Base-by-base conservation (phyloP, 2,888 invertebrate genomes). In the Thalpophila matura region DNA sequence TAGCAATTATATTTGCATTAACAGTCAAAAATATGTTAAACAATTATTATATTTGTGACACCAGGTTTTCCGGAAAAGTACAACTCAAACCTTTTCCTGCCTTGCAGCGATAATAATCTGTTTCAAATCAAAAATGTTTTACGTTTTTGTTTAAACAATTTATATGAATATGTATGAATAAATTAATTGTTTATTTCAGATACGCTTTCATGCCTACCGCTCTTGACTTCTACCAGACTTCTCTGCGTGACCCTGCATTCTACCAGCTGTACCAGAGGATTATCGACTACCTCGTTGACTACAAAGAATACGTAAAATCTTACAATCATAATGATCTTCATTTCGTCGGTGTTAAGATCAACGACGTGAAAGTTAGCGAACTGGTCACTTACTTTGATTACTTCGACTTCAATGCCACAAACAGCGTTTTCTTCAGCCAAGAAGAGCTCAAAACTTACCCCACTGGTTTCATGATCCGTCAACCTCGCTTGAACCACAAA, bases 161-260 rank as follows among this genome's bases (percentile, higher is more conserved):
- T n/a, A n/a, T n/a, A n/a, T n/a, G n/a, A n/a, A n/a, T n/a, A n/a
- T n/a, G n/a, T n/a, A n/a, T n/a, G n/a, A n/a, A n/a, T n/a, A n/a
- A n/a, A n/a, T n/a, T n/a, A n/a, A n/a, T 0, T 6, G 6, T 12
- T 16, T 16, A 22, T 70, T 87, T 33, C 85, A 95, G 94, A 53
- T 89, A 91, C 82, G 77, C 81, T 12, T 87, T 95, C 63, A 81
- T 94, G 24, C 96, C 97, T 12, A 95, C 96, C 31, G 95, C 96
- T 16, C 91, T 97, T 47, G 95, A 96, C 83, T 96, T 96, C 85
- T 96, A 95, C 85, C 95, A 96, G 81, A 96, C 97, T 5, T 95
- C 96, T 68, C 84, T 96, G 79, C 96, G 97, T 72, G 97, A 97
- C 86, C 97, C 97, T n/a, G 95, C 96, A 37, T 97, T 97, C 95